Evolutionary conservation across 2,113 vertebrate genomes (phyloP), one percentile per base, ranked within the genome.

Genomic region (Dermatemys mawii): DNA sequence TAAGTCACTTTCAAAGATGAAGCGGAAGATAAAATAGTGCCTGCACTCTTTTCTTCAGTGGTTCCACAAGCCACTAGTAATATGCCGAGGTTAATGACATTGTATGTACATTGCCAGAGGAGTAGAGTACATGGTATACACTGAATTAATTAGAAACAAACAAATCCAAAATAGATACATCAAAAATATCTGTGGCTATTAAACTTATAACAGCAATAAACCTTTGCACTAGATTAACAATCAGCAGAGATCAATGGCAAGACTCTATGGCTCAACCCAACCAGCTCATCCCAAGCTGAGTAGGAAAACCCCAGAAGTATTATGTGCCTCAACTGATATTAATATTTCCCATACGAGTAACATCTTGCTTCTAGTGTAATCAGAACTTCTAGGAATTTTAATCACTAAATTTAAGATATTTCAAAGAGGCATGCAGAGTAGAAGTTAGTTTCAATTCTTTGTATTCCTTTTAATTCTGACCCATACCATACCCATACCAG

Each of bases 131-230:
- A 11, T 46, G 89, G 86, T 2, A 94, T 78, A 5, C 0, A 81
- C 75, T 88, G 94, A 86, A 49, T 1, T 0, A 1, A 0, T 11
- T 51, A 44, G 35, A 41, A 94, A 87, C 81, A 84, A 85, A 35
- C 92, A 96, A 32, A 60, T 88, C 89, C 83, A 93, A 54, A 96
- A 94, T 84, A 91, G 92, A 91, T 94, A 88, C 67, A 93, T 90
- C 84, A 96, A 94, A 0, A 57, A 63, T 29, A 87, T 92, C 55
- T 95, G 89, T 29, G 22, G 10, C 88, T 48, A 50, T 87, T 95
- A 86, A 96, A 88, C 79, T 94, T 70, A 63, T 70, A 57, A n/a
- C n/a, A 51, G 50, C 81, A 87, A 87, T 7, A 86, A 93, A 83
- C 1, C 48, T 88, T 32, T 60, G 16, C 13, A 85, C 90, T 49